These are phyloP conservation scores for Encarsia formosa DNA, from an alignment of 2,888 invertebrate species.

Conservation along the genomic window DNA sequence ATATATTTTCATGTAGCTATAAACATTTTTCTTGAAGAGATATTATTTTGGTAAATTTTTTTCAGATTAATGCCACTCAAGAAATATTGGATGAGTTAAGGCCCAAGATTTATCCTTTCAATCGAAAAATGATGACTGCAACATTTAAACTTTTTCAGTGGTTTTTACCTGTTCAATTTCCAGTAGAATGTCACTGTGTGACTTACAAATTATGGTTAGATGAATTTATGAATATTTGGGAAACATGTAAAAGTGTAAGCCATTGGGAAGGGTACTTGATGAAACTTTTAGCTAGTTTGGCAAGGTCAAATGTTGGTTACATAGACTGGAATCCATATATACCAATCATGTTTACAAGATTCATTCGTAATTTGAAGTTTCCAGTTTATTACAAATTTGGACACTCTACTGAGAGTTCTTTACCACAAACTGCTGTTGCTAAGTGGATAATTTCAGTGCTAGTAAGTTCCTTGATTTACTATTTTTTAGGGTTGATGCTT, in stretches of 20 bases:
- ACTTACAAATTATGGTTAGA: constrained; percentile 78
- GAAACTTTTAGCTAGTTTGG: constrained; percentile 69
- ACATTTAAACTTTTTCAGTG: constrained; percentile 63
- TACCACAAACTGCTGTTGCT: constrained; percentile 44
- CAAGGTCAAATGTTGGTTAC: constrained; percentile 71
- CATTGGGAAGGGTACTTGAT: constrained; percentile 67
- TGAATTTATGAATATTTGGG: constrained; percentile 74
- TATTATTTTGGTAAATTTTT: constrained; percentile 21
- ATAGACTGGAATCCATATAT: constrained; percentile 85
- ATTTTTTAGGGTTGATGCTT: too few relatives aligned
- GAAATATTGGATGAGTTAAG: constrained; percentile 82
- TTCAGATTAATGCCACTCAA: constrained; percentile 67
- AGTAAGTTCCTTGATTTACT: constrained; percentile 51
- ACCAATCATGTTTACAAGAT: constrained; percentile 70
- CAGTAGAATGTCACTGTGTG: constrained; percentile 59
- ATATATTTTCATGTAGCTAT: not conserved
- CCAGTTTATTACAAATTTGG: constrained; percentile 78
- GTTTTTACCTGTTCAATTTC: constrained; percentile 73
- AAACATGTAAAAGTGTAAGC: constrained; percentile 69
- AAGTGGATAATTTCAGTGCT: constrained; percentile 57
- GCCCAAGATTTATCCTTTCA: constrained; percentile 75
- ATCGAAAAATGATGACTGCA: constrained; percentile 53
- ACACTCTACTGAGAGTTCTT: constrained; percentile 51
- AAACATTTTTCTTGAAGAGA: too few relatives aligned
- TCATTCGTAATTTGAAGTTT: constrained; percentile 68